Conservation (phyloP, 2,113 vertebrate species). For the Reinhardtius hippoglossoides region DNA sequence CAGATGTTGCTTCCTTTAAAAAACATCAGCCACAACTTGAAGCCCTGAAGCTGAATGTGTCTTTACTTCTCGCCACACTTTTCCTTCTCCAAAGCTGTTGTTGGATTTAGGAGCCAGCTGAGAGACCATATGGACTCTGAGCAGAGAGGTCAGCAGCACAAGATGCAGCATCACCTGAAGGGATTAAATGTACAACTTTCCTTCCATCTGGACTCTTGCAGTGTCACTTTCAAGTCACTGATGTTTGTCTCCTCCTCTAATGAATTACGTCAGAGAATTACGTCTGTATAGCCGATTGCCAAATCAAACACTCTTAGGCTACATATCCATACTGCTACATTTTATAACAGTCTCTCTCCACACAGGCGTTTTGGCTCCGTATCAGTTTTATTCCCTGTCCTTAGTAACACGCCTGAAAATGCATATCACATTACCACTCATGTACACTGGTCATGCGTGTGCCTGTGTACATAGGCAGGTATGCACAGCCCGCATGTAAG, state of each 20-base stretch:
- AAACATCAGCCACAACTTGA: background rate
- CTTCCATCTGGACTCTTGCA: slow-evolving; percentile 56
- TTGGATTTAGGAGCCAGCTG: slow-evolving; percentile 60
- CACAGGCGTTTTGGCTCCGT: too few relatives aligned
- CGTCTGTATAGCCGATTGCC: background rate
- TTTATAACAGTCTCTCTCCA: too few relatives aligned
- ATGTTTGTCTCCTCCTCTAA: slow-evolving; percentile 6
- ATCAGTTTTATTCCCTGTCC: too few relatives aligned
- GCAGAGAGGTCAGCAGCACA: slow-evolving; percentile 48
- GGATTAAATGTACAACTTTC: slow-evolving; percentile 49
- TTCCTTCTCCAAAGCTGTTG: slow-evolving; percentile 34
- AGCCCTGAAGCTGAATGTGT: background rate
- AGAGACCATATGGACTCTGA: slow-evolving; percentile 61
- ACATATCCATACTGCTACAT: too few relatives aligned
- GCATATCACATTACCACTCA: too few relatives aligned
- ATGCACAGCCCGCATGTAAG: too few relatives aligned
- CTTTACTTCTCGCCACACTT: background rate
- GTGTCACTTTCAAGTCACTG: slow-evolving; percentile 12
- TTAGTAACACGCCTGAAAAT: too few relatives aligned
- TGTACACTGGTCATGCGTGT: too few relatives aligned
- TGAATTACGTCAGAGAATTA: too few relatives aligned
- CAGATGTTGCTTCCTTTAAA: background rate
- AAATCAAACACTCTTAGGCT: too few relatives aligned
- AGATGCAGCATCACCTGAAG: slow-evolving; percentile 60
- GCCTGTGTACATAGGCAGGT: too few relatives aligned